phyloP scores from a whole-genome alignment of 1,140 invertebrate genomes.

The Eupeodes corollae region DNA sequence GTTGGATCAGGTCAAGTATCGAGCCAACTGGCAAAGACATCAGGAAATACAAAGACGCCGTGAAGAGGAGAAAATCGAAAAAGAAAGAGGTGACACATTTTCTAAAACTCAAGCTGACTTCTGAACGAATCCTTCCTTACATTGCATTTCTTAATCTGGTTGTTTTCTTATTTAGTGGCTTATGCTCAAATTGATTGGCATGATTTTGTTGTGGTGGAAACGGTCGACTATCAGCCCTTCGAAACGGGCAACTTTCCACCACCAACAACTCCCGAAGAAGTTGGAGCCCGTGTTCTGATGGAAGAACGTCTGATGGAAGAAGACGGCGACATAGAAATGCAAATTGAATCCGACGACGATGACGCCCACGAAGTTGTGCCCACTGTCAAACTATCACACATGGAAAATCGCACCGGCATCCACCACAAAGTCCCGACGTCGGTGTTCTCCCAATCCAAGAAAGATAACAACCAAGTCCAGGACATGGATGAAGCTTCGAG shows the following conservation, averaged over 20 bases:
- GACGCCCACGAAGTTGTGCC: conserved; percentile 44
- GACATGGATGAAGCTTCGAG: conserved; percentile 85
- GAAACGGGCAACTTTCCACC: conserved; percentile 93
- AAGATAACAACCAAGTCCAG: conserved; percentile 50
- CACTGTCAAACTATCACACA: conserved; percentile 41
- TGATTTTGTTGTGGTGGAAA: conserved; percentile 99
- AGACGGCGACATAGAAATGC: conserved; percentile 56
- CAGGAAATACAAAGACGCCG: conserved; percentile 82
- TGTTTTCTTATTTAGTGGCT: conserved; percentile 58
- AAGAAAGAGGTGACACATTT: conserved; percentile 76
- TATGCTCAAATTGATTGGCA: conserved; percentile 99
- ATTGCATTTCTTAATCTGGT: too few relatives aligned
- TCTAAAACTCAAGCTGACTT: too few relatives aligned
- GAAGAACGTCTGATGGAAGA: conserved; percentile 47
- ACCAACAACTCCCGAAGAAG: conserved; percentile 92
- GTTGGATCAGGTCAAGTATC: conserved; percentile 83
- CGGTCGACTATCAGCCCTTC: conserved; percentile 95
- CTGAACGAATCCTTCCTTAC: neutral
- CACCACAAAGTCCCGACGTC: conserved; percentile 38
- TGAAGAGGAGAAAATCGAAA: conserved; percentile 89
- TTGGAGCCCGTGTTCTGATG: conserved; percentile 84
- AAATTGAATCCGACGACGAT: conserved; percentile 52
- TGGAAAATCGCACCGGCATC: conserved; percentile 48
- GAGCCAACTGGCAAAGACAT: conserved; percentile 93
- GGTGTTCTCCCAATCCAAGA: conserved; percentile 28